Percentiles rank a stretch among this genome's conserved stretches.
phyloP scores from a whole-genome alignment of 1,140 invertebrate species.

The Globodera rostochiensis region DNA sequence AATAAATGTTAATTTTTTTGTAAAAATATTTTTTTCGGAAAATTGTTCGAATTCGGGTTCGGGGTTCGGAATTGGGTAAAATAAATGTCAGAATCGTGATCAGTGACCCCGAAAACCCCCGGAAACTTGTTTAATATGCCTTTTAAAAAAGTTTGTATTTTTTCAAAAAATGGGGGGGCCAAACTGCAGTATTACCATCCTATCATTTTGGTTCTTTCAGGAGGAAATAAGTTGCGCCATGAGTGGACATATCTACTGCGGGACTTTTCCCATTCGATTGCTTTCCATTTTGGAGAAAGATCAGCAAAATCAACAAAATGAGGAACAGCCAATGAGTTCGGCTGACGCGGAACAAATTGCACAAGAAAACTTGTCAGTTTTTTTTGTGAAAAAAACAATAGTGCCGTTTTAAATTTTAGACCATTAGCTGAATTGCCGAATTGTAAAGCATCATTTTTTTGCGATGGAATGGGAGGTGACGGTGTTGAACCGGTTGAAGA shows the following conservation, averaged over 20 bases:
- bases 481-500: neutral
- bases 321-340: neutral
- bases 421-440: neutral
- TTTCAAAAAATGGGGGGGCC: too few species aligned
- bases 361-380: neutral
- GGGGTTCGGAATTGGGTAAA: too few species aligned
- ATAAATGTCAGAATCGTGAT: too few species aligned
- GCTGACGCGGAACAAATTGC: neutral
- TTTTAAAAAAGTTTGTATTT: too few species aligned
- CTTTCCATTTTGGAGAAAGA: neutral
- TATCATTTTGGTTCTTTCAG: neutral
- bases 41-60: too few species aligned
- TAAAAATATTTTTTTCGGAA: too few species aligned
- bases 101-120: too few species aligned
- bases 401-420: neutral
- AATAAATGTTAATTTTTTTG: too few species aligned
- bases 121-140: too few species aligned
- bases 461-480: neutral
- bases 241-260: too few species aligned
- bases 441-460: neutral
- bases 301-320: slow-evolving; percentile 1
- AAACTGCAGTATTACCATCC: too few species aligned
- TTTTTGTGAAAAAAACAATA: too few species aligned
- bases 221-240: slow-evolving; percentile 16
- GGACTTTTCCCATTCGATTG: neutral